Percentiles rank a stretch among this genome's conserved stretches.
Evolutionary conservation across 2,797 vertebrate species (phyloP).

Genomic region (Platalea minor): DNA sequence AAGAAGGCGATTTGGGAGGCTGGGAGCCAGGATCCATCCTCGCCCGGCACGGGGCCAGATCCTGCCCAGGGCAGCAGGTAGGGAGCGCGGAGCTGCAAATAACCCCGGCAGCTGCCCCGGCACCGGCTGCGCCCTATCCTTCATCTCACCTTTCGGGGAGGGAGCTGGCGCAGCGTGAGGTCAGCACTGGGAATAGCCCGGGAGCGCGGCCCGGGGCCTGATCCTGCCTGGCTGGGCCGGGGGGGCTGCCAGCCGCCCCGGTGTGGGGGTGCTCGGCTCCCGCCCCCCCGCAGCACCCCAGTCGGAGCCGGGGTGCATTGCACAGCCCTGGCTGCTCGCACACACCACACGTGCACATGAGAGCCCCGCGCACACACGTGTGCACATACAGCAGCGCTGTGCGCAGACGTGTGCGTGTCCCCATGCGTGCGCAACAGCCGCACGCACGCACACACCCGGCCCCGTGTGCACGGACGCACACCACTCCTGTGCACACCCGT

Average conservation of each 20-base stretch:
- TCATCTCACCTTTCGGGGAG: background rate
- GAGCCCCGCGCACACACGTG: background rate
- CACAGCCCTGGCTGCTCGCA: too few species aligned
- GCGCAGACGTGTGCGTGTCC: background rate
- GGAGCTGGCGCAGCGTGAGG: background rate
- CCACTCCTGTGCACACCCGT: background rate
- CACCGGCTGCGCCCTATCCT: background rate
- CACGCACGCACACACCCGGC: too few species aligned
- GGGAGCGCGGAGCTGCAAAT: background rate
- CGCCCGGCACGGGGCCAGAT: rapidly evolving
- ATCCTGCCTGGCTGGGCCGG: background rate
- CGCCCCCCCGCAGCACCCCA: background rate
- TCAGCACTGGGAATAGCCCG: background rate
- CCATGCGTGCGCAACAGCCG: rapidly evolving
- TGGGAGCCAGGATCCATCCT: background rate
- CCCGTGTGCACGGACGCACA: background rate
- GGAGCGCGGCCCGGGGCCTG: background rate
- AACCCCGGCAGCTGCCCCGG: background rate
- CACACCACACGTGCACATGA: rapidly evolving
- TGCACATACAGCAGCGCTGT: background rate
- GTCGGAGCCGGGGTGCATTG: too few species aligned
- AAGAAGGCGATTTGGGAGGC: background rate
- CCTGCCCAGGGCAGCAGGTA: background rate
- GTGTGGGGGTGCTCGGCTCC: background rate
- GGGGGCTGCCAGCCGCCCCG: background rate